These are phyloP conservation scores for Ostrea edulis DNA, from an alignment of 1,140 invertebrate genomes.

Conservation along the genomic window DNA sequence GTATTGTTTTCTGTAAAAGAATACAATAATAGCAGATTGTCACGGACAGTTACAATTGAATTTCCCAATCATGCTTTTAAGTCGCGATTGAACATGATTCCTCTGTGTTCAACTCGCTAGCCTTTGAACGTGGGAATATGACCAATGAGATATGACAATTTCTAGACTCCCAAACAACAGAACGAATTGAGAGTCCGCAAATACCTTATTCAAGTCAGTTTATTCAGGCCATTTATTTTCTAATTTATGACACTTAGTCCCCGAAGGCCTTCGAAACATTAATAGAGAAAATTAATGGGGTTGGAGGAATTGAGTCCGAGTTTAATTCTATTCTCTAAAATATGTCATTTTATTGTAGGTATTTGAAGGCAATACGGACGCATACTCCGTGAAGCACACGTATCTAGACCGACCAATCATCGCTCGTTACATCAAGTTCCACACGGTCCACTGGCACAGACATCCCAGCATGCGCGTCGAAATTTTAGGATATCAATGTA, in stretches of 20 bases:
- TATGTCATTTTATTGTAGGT: slow-evolving; percentile 72
- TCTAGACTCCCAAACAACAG: background rate
- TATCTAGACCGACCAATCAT: slow-evolving; percentile 81
- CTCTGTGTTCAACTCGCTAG: background rate
- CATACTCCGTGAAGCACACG: slow-evolving; percentile 80
- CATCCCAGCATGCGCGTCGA: slow-evolving; percentile 83
- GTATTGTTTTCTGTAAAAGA: background rate
- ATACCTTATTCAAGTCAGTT: slow-evolving; percentile 12
- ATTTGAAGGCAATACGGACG: slow-evolving; percentile 82
- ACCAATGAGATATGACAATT: slow-evolving; percentile 26
- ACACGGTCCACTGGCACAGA: slow-evolving; percentile 81
- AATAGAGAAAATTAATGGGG: slow-evolving; percentile 19
- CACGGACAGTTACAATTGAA: too few species aligned
- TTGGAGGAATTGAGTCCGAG: background rate
- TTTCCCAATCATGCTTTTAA: background rate
- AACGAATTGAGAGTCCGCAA: slow-evolving; percentile 7
- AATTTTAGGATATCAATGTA: slow-evolving; percentile 83
- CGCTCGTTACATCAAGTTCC: slow-evolving; percentile 82
- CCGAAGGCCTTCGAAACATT: background rate
- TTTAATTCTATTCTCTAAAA: background rate
- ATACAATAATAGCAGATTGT: background rate
- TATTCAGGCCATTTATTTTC: slow-evolving; percentile 24
- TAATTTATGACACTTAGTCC: slow-evolving; percentile 11
- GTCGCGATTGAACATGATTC: slow-evolving; percentile 20
- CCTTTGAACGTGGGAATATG: slow-evolving; percentile 4